Evolutionary conservation across 1,140 invertebrate species (phyloP), one percentile per base, ranked within the genome.

Genomic region (Rhizoglyphus robini): DNA sequence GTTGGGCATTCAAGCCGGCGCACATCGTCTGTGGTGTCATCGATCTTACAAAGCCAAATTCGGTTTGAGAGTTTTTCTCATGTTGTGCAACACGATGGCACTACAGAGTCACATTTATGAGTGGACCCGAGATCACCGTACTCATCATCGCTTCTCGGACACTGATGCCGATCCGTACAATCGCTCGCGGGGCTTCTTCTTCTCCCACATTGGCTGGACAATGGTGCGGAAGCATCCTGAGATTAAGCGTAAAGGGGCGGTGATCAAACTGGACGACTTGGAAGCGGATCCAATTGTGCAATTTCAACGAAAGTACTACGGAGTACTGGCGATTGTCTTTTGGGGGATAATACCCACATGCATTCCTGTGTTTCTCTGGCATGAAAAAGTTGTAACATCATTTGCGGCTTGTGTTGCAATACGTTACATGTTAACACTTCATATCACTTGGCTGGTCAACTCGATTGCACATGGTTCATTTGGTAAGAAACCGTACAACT

Each of bases 371-470:
- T 75, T 73, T 65, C 70, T 76, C 49, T 82, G 79, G 79, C 72
- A 73, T 27, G 80, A 81, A 70, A 72, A 69, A 13, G 58, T 75
- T 0, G 73, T 72, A 63, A 73, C 72, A 61, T 73, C 77, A 5
- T 80, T 76, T 66, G 66, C 76, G 11, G 71, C 73, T 41, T 73
- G 69, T 20, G 60, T 80, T n/a, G 38, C 38, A 11, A 68, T 79
- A 34, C 74, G 79, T 34, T 80, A 79, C 69, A 70, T 72, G 23
- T 47, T 74, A 11, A 72, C 69, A 34, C 72, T 82, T 11, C 77
- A 81, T 58, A n/a, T 29, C 46, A 62, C 67, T 25, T 71, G 68
- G 78, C 72, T 76, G n/a, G 79, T 81, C 30, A 81, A 81, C 72
- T 77, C 75, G 66, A 73, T 74, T 25, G 78, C 79, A 23, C 79